Evolutionary conservation across 2,113 vertebrate species (phyloP), one percentile per base, ranked within the genome.

Genomic region (Pedionomus torquatus): DNA sequence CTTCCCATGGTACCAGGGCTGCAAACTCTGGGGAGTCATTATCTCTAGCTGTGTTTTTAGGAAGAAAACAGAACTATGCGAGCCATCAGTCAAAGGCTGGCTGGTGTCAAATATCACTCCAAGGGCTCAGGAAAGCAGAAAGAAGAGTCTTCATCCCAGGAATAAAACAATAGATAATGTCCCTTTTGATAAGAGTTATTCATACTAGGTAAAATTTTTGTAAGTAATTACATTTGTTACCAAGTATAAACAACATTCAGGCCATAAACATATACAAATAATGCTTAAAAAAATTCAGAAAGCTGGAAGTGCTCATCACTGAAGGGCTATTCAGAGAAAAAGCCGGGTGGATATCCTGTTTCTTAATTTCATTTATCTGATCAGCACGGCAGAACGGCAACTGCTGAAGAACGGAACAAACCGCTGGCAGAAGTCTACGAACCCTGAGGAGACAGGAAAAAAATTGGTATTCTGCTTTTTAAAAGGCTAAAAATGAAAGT

Each of bases 1-100:
- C 60, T 77, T n/a, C 13, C 19, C 2, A 1, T 1, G 1, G 37
- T 33, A 54, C 16, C 11, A 12, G 0, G 1, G 25, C n/a, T 65
- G 43, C 71, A 86, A 80, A 82, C 23, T 77, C 61, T 83, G 63
- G 63, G 17, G 74, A 89, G 39, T 33, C 37, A 18, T 8, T 16
- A 17, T 20, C 51, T 86, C n/a, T 11, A 74, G n/a, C 44, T 85
- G 71, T 13, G 8, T 43, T 83, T 88, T 43, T 9, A 26, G 46
- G 48, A 66, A 83, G 63, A 52, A 89, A 74, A 15, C 10, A 75
- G 37, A 83, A 83, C 21, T 52, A 6, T 0, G 9, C 2, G 16
- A 16, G 25, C 68, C 63, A 46, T 20, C 54, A 58, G 70, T 57
- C 5, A 9, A 69, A 93, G 26, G n/a, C 4, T 72, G 20, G 58